These are phyloP conservation scores for Pangasius macronema DNA, from an alignment of 2,797 vertebrate species.

Conservation along the genomic window DNA sequence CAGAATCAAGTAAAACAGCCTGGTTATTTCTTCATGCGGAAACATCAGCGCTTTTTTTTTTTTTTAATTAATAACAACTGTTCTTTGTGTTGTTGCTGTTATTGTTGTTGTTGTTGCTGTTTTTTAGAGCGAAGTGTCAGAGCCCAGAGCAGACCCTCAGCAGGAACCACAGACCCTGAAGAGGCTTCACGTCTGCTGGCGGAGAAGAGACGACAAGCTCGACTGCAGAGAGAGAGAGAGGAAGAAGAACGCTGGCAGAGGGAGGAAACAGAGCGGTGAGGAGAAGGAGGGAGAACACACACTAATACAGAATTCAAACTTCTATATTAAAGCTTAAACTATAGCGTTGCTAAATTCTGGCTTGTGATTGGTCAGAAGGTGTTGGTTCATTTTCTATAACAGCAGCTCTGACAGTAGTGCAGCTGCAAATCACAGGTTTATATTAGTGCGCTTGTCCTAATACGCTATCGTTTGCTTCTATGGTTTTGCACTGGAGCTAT, in stretches of 20 bases:
- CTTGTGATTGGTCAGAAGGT: too few species aligned
- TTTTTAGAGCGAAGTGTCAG: constrained; percentile 51
- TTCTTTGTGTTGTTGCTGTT: background rate
- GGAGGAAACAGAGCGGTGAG: constrained; percentile 67
- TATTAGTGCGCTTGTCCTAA: too few species aligned
- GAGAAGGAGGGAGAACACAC: constrained; percentile 41
- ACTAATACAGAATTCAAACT: background rate
- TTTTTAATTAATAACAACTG: background rate
- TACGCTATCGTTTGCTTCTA: too few species aligned
- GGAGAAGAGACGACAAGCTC: constrained; percentile 88
- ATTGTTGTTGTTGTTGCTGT: background rate
- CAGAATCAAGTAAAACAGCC: background rate
- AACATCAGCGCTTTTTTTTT: background rate
- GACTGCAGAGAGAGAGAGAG: constrained; percentile 85
- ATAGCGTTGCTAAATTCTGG: too few species aligned
- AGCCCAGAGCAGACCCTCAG: constrained; percentile 67
- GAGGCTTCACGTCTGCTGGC: constrained; percentile 85
- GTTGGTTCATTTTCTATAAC: too few species aligned
- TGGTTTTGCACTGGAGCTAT: too few species aligned
- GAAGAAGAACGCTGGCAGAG: constrained; percentile 79
- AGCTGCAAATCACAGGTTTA: too few species aligned
- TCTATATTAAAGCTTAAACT: too few species aligned
- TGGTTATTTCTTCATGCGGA: background rate
- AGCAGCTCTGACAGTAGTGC: too few species aligned
- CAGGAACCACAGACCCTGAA: constrained; percentile 85